phyloP scores from a whole-genome alignment of 2,888 invertebrate species.

The Brassicogethes aeneus region DNA sequence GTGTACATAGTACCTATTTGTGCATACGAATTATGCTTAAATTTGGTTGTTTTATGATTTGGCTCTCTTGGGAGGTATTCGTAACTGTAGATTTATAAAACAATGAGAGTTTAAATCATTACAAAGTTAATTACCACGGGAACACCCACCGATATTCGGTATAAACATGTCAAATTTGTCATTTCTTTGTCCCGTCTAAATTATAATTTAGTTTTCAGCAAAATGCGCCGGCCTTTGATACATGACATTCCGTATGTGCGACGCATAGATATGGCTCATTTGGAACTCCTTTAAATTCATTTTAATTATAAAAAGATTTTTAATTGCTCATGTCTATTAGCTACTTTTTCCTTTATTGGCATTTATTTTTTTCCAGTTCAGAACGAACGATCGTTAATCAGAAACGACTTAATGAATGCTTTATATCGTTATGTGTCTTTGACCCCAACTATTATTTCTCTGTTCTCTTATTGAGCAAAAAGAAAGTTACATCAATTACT shows the following conservation, averaged over 20 bases:
- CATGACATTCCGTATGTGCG: slow-evolving; percentile 29
- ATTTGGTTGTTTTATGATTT: too few species aligned
- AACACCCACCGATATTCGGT: not conserved
- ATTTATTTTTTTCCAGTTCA: slow-evolving; percentile 20
- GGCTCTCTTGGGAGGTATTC: too few species aligned
- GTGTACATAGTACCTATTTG: too few species aligned
- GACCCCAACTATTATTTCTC: slow-evolving; percentile 12
- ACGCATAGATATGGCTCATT: slow-evolving; percentile 41
- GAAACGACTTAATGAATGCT: slow-evolving; percentile 15
- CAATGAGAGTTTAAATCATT: not conserved
- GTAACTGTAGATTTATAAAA: too few species aligned
- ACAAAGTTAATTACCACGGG: not conserved
- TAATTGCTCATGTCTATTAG: slow-evolving; percentile 36
- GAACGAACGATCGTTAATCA: slow-evolving; percentile 23
- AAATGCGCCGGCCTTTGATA: slow-evolving; percentile 34
- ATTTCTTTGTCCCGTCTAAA: slow-evolving; percentile 26
- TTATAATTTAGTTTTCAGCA: slow-evolving; percentile 38
- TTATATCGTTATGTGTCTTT: slow-evolving; percentile 7
- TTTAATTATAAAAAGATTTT: slow-evolving; percentile 40
- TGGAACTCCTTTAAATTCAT: slow-evolving; percentile 34
- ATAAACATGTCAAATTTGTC: slow-evolving; percentile 11
- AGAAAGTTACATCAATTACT: too few species aligned
- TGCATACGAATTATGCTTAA: too few species aligned
- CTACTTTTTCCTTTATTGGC: slow-evolving; percentile 28
- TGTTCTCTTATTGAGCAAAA: too few species aligned